Evolutionary conservation across 2,113 vertebrate genomes (phyloP).

Genomic region (Acrocephalus arundinaceus): DNA sequence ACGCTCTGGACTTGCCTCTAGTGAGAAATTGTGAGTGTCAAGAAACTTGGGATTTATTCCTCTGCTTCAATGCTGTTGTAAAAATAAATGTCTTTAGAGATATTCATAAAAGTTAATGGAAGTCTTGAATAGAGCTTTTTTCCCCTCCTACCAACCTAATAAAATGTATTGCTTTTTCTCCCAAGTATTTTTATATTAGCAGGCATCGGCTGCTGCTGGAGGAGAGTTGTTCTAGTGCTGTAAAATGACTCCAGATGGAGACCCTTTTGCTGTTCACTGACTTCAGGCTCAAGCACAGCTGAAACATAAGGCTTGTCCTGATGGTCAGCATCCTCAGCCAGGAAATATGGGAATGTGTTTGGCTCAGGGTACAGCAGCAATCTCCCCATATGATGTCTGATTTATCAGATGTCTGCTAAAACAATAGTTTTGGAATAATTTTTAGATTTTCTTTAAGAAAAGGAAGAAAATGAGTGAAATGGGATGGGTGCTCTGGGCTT

Average conservation of each 20-base stretch:
- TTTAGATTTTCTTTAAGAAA: slow-evolving; percentile 10
- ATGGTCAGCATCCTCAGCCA: slow-evolving; percentile 20
- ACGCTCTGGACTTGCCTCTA: not conserved
- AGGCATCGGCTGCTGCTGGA: not conserved
- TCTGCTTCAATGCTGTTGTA: not conserved
- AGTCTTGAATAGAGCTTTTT: not conserved
- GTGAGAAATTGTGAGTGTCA: not conserved
- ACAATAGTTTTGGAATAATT: not conserved
- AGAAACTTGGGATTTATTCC: slow-evolving; percentile 8
- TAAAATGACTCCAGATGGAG: slow-evolving; percentile 56
- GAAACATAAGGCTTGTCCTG: not conserved
- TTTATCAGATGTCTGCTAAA: not conserved
- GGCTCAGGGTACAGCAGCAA: not conserved
- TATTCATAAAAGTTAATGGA: slow-evolving; percentile 49
- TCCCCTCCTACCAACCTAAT: slow-evolving; percentile 10
- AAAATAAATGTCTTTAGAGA: slow-evolving; percentile 50
- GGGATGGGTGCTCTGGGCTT: not conserved
- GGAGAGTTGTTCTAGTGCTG: not conserved
- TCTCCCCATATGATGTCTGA: not conserved
- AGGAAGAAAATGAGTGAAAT: slow-evolving; percentile 16
- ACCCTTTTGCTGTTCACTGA: not conserved
- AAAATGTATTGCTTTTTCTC: slow-evolving; percentile 53
- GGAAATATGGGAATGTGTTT: slow-evolving; percentile 11
- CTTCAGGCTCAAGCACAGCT: slow-evolving; percentile 13
- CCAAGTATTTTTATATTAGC: slow-evolving; percentile 52